These are phyloP conservation scores for Lysandra bellargus DNA, from an alignment of 2,888 invertebrate genomes.

Conservation along the genomic window DNA sequence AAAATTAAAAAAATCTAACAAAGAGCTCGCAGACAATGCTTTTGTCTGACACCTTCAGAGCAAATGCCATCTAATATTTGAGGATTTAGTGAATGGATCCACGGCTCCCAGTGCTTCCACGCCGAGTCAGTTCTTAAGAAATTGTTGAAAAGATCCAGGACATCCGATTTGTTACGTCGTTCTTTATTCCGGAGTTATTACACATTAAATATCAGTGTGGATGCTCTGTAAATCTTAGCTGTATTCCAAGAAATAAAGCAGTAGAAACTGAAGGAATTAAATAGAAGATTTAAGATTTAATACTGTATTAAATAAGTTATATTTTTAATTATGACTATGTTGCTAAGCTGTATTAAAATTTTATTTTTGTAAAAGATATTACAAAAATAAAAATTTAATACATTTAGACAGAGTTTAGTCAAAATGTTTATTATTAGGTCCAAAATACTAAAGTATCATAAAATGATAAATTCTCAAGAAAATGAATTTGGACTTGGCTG, in stretches of 20 bases:
- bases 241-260: not conserved
- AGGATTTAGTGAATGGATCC: slow-evolving; percentile 16
- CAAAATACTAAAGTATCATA: not conserved
- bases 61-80: slow-evolving; percentile 27
- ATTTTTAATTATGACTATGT: no score
- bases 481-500: not conserved
- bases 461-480: not conserved
- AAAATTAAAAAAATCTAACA: slow-evolving; percentile 20
- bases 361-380: no score
- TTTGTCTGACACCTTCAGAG: slow-evolving; percentile 27
- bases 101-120: not conserved
- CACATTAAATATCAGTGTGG: slow-evolving; percentile 5
- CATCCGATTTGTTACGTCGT: slow-evolving; percentile 20
- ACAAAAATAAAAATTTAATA: no score
- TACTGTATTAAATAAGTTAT: no score
- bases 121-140: slow-evolving; percentile 15
- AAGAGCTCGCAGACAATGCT: slow-evolving; percentile 25
- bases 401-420: no score
- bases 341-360: no score
- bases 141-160: slow-evolving; percentile 21
- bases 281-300: not conserved
- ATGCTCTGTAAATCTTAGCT: not conserved
- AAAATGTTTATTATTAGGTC: no score
- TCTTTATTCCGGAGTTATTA: slow-evolving; percentile 9
- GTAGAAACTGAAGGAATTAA: not conserved